Evolutionary conservation across 2,113 vertebrate species (phyloP).

Genomic region (Sprattus sprattus): DNA sequence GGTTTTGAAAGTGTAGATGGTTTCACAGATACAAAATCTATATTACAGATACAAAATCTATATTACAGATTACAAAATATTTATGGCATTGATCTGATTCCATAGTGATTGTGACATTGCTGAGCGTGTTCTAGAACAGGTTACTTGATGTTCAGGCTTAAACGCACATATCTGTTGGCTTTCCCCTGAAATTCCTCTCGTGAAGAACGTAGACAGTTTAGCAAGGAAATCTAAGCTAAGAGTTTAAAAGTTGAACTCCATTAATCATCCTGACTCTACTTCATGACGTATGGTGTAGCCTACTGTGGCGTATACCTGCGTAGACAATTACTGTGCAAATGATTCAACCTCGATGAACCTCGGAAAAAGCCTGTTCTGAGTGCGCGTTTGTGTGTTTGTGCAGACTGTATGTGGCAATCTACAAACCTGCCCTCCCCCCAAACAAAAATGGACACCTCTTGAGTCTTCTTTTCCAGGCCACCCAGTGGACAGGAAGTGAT

Average conservation of each 20-base stretch:
- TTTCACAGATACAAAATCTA: too few relatives aligned
- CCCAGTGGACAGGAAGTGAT: slow-evolving; percentile 22
- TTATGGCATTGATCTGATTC: too few relatives aligned
- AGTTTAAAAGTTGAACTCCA: not conserved
- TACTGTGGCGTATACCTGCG: not conserved
- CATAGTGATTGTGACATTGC: too few relatives aligned
- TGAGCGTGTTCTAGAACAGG: too few relatives aligned
- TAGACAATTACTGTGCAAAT: not conserved
- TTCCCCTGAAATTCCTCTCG: not conserved
- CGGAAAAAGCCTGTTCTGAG: not conserved
- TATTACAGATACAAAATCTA: too few relatives aligned
- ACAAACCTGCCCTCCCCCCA: not conserved
- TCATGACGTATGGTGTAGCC: not conserved
- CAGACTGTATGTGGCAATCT: not conserved
- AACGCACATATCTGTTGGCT: too few relatives aligned
- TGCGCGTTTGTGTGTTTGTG: not conserved
- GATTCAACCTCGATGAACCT: not conserved
- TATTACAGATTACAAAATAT: too few relatives aligned
- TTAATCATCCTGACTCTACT: not conserved
- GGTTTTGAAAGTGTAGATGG: too few relatives aligned
- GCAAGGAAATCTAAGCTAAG: not conserved
- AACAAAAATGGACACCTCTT: not conserved
- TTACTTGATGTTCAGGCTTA: too few relatives aligned
- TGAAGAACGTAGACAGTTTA: not conserved
- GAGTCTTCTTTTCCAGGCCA: slow-evolving; percentile 22